These are phyloP conservation scores for Atractosteus spatula DNA, from an alignment of 2,113 vertebrate genomes.

Conservation along the genomic window DNA sequence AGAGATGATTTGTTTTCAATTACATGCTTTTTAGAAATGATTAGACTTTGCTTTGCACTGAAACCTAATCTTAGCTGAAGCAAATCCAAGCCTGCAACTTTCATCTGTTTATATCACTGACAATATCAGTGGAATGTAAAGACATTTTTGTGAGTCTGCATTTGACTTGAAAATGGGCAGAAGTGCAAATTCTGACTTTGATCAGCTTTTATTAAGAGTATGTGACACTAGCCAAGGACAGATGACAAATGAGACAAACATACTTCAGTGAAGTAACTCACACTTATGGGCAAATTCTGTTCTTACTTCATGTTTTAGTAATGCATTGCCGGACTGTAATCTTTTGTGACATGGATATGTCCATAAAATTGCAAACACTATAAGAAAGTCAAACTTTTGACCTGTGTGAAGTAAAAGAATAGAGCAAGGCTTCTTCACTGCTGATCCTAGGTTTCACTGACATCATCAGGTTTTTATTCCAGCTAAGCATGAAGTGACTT, in stretches of 20 bases:
- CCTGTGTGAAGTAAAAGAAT: no score
- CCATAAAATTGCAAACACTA: no score
- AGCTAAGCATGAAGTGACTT: no score
- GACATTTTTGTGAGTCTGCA: neutral
- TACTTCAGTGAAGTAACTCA: slow-evolving; percentile 21
- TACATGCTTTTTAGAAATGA: slow-evolving; percentile 46
- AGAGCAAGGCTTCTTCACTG: no score
- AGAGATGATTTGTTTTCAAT: slow-evolving; percentile 43
- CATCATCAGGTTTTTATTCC: no score
- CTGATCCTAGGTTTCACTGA: no score
- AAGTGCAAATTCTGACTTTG: slow-evolving; percentile 12
- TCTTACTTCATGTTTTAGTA: no score
- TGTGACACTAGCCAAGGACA: slow-evolving; percentile 15
- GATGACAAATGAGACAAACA: slow-evolving; percentile 23
- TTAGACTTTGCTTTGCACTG: slow-evolving; percentile 50
- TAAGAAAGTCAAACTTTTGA: no score
- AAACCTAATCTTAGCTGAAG: slow-evolving; percentile 34
- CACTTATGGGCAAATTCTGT: no score
- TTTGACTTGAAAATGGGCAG: no score
- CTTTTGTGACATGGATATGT: no score
- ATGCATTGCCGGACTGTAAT: no score
- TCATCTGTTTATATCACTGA: slow-evolving; percentile 22
- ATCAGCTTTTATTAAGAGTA: slow-evolving; percentile 7
- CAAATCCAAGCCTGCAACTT: slow-evolving; percentile 24
- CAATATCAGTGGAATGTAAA: neutral